Conservation (phyloP, 2,797 vertebrate species). For the Acanthurus leucopareius region DNA sequence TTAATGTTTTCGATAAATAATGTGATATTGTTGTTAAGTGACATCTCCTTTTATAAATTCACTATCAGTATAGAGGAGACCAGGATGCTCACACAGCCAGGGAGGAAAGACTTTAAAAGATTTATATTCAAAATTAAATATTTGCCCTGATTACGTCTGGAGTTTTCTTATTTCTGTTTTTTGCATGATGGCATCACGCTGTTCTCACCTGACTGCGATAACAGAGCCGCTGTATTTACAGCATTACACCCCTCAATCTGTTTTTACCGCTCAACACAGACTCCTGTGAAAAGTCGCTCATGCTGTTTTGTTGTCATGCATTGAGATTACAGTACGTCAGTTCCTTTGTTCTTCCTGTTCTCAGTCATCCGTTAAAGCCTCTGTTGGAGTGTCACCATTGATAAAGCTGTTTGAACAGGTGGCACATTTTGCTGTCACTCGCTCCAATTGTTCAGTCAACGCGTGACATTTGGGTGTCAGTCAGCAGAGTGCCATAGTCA, state of each 20-base stretch:
- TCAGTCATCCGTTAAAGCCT: constrained; percentile 71
- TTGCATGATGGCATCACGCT: neutral
- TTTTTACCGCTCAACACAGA: constrained; percentile 15
- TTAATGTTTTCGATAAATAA: too few species aligned
- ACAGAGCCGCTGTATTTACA: constrained; percentile 5
- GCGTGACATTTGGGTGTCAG: constrained; percentile 50
- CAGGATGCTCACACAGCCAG: neutral
- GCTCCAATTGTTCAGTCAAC: constrained; percentile 60
- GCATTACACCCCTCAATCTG: constrained; percentile 2
- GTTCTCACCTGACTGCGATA: neutral
- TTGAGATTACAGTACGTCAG: constrained; percentile 63
- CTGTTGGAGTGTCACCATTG: constrained; percentile 61
- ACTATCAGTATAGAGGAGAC: too few species aligned
- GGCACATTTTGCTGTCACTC: constrained; percentile 68
- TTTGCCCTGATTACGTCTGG: neutral
- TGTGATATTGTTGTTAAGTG: too few species aligned
- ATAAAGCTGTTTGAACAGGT: constrained; percentile 78
- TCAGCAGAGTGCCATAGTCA: constrained; percentile 32
- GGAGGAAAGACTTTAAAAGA: too few species aligned
- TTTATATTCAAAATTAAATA: neutral
- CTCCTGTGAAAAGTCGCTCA: constrained; percentile 36
- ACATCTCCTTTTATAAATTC: too few species aligned
- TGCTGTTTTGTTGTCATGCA: constrained; percentile 56
- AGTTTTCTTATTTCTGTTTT: neutral
- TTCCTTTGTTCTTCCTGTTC: constrained; percentile 69